Base-by-base conservation (phyloP, 2,113 vertebrate genomes). In the Corythornis vintsioides region DNA sequence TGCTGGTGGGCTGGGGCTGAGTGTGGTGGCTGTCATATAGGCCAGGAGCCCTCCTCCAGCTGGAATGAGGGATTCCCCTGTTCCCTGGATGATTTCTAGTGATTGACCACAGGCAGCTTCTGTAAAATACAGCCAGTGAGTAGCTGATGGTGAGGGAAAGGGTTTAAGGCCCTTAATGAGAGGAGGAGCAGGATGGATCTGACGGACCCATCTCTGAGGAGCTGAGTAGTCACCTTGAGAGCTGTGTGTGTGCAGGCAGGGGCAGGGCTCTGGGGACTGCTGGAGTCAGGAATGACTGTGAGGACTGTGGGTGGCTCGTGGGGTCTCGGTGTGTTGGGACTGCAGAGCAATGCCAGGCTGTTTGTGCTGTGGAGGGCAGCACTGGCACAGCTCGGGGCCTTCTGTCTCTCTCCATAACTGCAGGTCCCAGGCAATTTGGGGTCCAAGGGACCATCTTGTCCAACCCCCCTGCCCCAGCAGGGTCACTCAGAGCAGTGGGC, bases 201-300 rank as follows among this genome's bases (percentile, higher is more conserved):
- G 76, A 60, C n/a, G 75, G 61, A 33, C 53, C 11, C 40, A 4
- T 83, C 45, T 64, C 45, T 8, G 7, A 25, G 35, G 38, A 61
- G 66, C 50, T 1, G 3, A 43, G 69, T 35, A 38, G 83, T 84
- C 86, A 75, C 59, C 76, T 50, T 6, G 60, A 67, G 82, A 76
- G 73, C 69, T 66, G 2, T 13, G 56, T 26, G 57, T 9, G 38
- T 35, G 70, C 56, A 9, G 53, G 26, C 40, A n/a, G 42, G 53
- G 48, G 64, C 26, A 45, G 0, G 10, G 64, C 60, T 78, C 12
- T 2, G 4, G 1, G 3, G 63, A 29, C 55, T 33, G 66, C 74
- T 1, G 47, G 59, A 33, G 8, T 8, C 7, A 11, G n/a, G 26
- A 60, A 9, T 24, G 59, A 59, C 24, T 0, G 7, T 3, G 19